Evolutionary conservation across 1,140 invertebrate genomes (phyloP), one percentile per base, ranked within the genome.

Genomic region (Akabosia matsudoensis): DNA sequence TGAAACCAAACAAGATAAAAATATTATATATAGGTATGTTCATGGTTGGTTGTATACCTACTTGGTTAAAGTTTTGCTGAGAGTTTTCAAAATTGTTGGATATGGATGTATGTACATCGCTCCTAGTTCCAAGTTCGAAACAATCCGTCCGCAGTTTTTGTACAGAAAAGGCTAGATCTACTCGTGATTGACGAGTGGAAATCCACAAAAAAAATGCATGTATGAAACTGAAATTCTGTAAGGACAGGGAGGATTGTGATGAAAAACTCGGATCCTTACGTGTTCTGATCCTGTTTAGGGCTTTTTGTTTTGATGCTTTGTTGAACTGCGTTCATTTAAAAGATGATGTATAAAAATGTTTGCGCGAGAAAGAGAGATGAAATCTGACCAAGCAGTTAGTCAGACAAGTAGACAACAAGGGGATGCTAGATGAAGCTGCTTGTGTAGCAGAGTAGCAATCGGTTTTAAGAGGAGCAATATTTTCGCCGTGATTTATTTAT

Each of bases 151-250:
- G n/a, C n/a, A n/a, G n/a, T n/a, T n/a, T 67, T 67, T 10, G 61
- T 67, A 30, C 28, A 67, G 28, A 67, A 67, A 67, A 30, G 28
- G 61, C 61, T 24, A 67, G 61, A 30, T 67, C n/a, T n/a, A n/a
- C n/a, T n/a, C n/a, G n/a, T n/a, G n/a, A n/a, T n/a, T n/a, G n/a
- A n/a, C n/a, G n/a, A n/a, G n/a, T n/a, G 22, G 61, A 30, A 31
- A 56, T 3, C 54, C 54, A 10, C 54, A 56, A 56, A 56, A 45
- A 45, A 45, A 56, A 56, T 56, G 24, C n/a, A 56, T 24, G 22
- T 56, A 56, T 3, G 3, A 18, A 13, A 24, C 54, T 56, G n/a
- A 3, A n/a, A 45, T 45, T 10, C 7, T 45, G 18, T 45, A 18
- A 45, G 37, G 54, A 24, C 24, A 18, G 54, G 4, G n/a, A 24